Evolutionary conservation across 2,888 invertebrate species (phyloP), one percentile per base, ranked within the genome.

Genomic region (Torymus aiolomorphi): DNA sequence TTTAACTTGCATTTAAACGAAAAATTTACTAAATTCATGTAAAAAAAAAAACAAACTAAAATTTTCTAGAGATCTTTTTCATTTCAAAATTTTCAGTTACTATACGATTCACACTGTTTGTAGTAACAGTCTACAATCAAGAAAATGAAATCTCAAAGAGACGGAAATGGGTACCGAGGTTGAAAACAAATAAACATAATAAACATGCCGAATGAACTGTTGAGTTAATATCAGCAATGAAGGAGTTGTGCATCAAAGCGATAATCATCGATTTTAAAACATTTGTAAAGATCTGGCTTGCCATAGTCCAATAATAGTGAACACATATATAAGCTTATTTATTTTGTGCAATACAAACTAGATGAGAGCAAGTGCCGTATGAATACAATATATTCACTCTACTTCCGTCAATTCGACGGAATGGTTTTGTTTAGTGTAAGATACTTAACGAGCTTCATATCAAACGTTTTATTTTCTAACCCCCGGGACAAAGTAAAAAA

Each of bases 231-330:
- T 80, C 77, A 78, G 78, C 80, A 83, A 74, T 83, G 78, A 67
- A 69, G 59, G 54, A 74, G 57, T 83, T 82, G 73, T 20, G 71
- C 51, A 79, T 76, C 73, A 59, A 71, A 62, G 78, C 78, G 78
- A 83, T 80, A 62, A 81, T 82, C 81, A 75, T 82, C 63, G 77
- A 81, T 82, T 80, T 78, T 65, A 71, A 80, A 79, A 80, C 63
- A 71, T 66, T 75, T 83, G 75, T 81, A 75, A 80, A 85, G 82
- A 84, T 86, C 84, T 85, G 84, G 85, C 83, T 86, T 80, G 83
- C 84, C 81, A 83, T 80, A 86, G 87, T 86, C 86, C 88, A 87
- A 87, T 89, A 88, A 88, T 88, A 85, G 78, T 80, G 51, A 74
- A 78, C 16, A 74, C 76, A 74, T 42, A 31, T 31, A 42, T 72